These are phyloP conservation scores for Leptopilina clavipes DNA, from an alignment of 1,140 invertebrate species.

Conservation along the genomic window DNA sequence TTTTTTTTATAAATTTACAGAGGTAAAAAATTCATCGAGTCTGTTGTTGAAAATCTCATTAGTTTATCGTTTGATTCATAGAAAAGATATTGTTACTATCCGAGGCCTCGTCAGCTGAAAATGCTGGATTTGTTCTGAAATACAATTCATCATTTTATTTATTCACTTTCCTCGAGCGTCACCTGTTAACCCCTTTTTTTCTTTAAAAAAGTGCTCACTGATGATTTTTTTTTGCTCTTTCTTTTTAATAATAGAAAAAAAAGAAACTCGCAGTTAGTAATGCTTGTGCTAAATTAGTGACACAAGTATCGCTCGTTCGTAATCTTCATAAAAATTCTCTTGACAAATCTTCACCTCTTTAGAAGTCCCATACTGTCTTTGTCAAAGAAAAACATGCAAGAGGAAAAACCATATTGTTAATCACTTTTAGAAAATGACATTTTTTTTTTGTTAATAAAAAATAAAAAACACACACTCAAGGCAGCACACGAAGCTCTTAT, in stretches of 20 bases:
- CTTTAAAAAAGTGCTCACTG: background rate
- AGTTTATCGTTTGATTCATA: slow-evolving; percentile 7
- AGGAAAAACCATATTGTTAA: slow-evolving; percentile 11
- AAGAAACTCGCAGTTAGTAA: slow-evolving; percentile 5
- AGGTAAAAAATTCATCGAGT: slow-evolving; percentile 38
- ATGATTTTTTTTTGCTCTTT: background rate
- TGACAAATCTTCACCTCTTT: slow-evolving; percentile 20
- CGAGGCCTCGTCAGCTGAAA: slow-evolving; percentile 64
- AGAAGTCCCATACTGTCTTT: slow-evolving; percentile 26
- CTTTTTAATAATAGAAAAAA: background rate
- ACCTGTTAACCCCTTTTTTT: background rate
- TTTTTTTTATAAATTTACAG: slow-evolving; percentile 28
- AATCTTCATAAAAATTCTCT: background rate
- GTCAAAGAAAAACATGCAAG: slow-evolving; percentile 31
- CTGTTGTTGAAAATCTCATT: slow-evolving; percentile 36
- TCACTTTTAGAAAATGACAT: background rate
- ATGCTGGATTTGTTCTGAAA: slow-evolving; percentile 71
- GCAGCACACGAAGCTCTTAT: background rate
- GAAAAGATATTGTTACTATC: slow-evolving; percentile 43
- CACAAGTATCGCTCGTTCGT: slow-evolving; percentile 1
- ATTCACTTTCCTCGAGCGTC: background rate
- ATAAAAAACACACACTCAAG: background rate
- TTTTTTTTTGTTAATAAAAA: slow-evolving; percentile 7
- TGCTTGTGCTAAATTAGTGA: slow-evolving; percentile 24
- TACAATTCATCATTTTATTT: slow-evolving; percentile 42